Base-by-base conservation (phyloP, 2,113 vertebrate species). In the Tylochromis polylepis region DNA sequence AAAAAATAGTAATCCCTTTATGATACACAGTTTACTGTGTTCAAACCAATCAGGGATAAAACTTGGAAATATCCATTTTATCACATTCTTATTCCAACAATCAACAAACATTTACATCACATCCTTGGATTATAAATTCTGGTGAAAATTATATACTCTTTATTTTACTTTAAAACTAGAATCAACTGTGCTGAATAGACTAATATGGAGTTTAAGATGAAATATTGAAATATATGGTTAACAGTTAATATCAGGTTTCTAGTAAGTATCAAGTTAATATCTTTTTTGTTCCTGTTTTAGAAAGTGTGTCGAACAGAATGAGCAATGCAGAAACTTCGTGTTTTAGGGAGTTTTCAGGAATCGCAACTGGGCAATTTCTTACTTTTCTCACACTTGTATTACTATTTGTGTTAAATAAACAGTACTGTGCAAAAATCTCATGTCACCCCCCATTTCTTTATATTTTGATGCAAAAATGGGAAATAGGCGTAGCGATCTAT, bases 331-430 rank as follows among this genome's bases (percentile, higher is more conserved):
- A 67, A 38, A 67, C 1, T 36, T 65, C 1, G 0, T 65, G 34
- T 67, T 67, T 67, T 67, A 3, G 11, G 2, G 20, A 38, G 36
- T 67, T 67, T 22, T 67, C 20, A 14, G 62, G 62, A 67, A 67
- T 14, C 0, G 0, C 60, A 38, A 22, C 20, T 8, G 2, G 60
- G 2, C 20, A 22, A 38, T 38, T 67, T 38, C 34, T 67, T 31
- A 31, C 31, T 31, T 31, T 31, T 31, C 31, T 31, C 3, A 31
- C 31, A 31, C 31, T 3, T 4, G 31, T 31, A 31, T 31, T 31
- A 31, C 31, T 31, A 31, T 5, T 31, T 31, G 31, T 31, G n/a
- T n/a, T n/a, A n/a, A n/a, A n/a, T n/a, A n/a, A n/a, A n/a, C n/a
- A n/a, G n/a, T n/a, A n/a, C n/a, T n/a, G n/a, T n/a, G n/a, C n/a